Percentiles rank a stretch among this genome's conserved stretches.
Conservation (phyloP, 2,888 invertebrate species). For the Chrysina gloriosa region DNA sequence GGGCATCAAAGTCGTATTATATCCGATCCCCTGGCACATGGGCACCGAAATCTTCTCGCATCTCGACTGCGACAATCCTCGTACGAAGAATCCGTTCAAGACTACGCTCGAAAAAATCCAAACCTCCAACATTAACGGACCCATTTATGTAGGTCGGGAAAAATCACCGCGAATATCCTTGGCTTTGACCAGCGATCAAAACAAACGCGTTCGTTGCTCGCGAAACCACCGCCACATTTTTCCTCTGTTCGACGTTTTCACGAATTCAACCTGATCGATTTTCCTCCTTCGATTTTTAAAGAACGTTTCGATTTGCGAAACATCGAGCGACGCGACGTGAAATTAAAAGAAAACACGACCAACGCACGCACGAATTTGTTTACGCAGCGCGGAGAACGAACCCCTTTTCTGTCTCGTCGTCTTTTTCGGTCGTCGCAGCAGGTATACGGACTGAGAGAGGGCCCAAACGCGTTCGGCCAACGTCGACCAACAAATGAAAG, state of each 20-base stretch:
- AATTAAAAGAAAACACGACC: constrained; percentile 11
- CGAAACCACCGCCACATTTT: constrained; percentile 3
- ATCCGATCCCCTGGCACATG: constrained; percentile 84
- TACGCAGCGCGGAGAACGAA: constrained; percentile 10
- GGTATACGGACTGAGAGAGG: not conserved
- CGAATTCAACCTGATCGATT: too few relatives aligned
- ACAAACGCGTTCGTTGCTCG: too few relatives aligned
- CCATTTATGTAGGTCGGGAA: not conserved
- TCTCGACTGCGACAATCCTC: constrained; percentile 40
- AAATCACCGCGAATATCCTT: not conserved
- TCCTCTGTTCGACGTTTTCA: too few relatives aligned
- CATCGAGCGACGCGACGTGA: too few relatives aligned
- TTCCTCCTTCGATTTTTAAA: too few relatives aligned
- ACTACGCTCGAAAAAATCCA: constrained; percentile 8
- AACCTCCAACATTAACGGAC: not conserved
- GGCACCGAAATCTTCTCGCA: constrained; percentile 85
- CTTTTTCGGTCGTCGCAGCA: not conserved
- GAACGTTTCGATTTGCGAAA: not conserved
- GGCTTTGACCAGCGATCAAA: not conserved
- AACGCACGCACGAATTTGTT: constrained; percentile 27
- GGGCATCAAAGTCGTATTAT: constrained; percentile 89
- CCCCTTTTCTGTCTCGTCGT: not conserved
- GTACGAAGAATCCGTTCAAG: constrained; percentile 4
- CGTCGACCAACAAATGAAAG: constrained; percentile 55
- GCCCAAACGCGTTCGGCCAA: constrained; percentile 39